Percentiles rank a stretch among this genome's conserved stretches.
These are phyloP conservation scores for Marmota flaviventris DNA, from an alignment of 2,113 vertebrate genomes.

Conservation along the genomic window DNA sequence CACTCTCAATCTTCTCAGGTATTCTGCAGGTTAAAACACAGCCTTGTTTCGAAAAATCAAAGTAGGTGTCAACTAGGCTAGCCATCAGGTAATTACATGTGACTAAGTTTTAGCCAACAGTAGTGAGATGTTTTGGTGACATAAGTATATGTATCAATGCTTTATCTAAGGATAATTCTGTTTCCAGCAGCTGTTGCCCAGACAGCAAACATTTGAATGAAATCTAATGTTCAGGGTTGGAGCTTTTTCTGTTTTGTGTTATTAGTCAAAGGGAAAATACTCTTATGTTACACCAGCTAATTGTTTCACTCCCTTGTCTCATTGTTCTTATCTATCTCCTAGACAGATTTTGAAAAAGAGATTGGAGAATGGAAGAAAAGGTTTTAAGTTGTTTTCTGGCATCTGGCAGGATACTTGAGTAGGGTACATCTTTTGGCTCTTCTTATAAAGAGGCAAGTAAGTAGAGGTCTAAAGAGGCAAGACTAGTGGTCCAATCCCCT, in stretches of 20 bases:
- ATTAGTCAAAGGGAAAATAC: slow-evolving; percentile 51
- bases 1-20: slow-evolving; percentile 17
- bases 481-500: slow-evolving; percentile 2
- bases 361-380: slow-evolving; percentile 61
- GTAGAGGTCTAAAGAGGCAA: slow-evolving; percentile 58
- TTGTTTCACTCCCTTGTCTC: slow-evolving; percentile 68
- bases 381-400: slow-evolving; percentile 70
- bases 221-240: slow-evolving; percentile 55
- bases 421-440: slow-evolving; percentile 48
- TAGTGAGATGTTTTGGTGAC: slow-evolving; percentile 50
- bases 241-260: slow-evolving; percentile 63
- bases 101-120: slow-evolving; percentile 26
- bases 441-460: slow-evolving; percentile 61
- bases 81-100: slow-evolving; percentile 20
- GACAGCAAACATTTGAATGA: slow-evolving; percentile 47
- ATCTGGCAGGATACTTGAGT: slow-evolving; percentile 32
- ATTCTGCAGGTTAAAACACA: slow-evolving; percentile 57
- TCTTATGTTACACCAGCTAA: slow-evolving; percentile 67
- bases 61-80: slow-evolving; percentile 43
- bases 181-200: slow-evolving; percentile 56
- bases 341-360: slow-evolving; percentile 71
- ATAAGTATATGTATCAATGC: background rate
- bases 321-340: slow-evolving; percentile 67
- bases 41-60: slow-evolving; percentile 61
- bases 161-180: slow-evolving; percentile 33